Evolutionary conservation across 2,113 vertebrate species (phyloP).

Genomic region (Saimiri boliviensis): DNA sequence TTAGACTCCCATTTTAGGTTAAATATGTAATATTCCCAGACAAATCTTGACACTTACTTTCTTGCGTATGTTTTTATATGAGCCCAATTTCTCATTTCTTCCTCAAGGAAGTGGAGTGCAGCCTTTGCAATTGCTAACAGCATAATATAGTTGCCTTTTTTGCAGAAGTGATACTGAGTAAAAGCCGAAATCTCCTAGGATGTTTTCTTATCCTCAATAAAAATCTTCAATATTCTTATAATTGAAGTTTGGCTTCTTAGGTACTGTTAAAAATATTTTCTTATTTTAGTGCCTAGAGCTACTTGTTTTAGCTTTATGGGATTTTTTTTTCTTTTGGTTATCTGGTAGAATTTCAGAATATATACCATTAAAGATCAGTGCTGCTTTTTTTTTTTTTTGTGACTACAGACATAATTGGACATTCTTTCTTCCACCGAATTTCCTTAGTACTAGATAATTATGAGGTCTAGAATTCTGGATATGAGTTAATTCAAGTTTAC

Average conservation of each 20-base stretch:
- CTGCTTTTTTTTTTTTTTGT: not conserved
- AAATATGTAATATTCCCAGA: not conserved
- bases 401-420: not conserved
- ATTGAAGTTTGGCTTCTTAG: slow-evolving; percentile 5
- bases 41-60: not conserved
- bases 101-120: not conserved
- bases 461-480: slow-evolving; percentile 27
- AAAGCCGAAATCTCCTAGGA: not conserved
- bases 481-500: not conserved
- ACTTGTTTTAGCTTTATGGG: slow-evolving; percentile 10
- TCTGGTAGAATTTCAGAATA: slow-evolving; percentile 6
- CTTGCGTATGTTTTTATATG: not conserved
- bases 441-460: not conserved
- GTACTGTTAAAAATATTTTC: not conserved
- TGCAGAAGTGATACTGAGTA: not conserved
- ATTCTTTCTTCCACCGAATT: not conserved
- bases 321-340: not conserved
- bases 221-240: slow-evolving; percentile 17
- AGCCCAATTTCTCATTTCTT: not conserved
- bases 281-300: not conserved
- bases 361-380: slow-evolving; percentile 16
- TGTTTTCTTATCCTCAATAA: slow-evolving; percentile 12
- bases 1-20: not conserved
- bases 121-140: not conserved
- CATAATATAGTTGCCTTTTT: not conserved